Conservation (phyloP, 2,113 vertebrate species). For the Rhineura floridana region DNA sequence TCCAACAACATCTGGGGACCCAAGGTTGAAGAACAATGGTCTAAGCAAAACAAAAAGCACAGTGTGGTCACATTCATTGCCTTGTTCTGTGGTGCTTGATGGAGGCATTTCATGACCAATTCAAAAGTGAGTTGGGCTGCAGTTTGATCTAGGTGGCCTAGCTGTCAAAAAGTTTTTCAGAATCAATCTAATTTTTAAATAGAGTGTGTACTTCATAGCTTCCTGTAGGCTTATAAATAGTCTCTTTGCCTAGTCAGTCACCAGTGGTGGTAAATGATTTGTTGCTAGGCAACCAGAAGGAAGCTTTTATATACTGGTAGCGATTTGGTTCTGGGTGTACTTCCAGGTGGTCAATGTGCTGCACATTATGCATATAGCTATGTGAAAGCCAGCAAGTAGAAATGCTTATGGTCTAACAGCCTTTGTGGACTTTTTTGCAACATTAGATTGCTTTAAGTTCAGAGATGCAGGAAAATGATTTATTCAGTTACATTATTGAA, state of each 20-base stretch:
- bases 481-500: not conserved
- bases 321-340: not conserved
- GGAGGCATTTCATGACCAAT: not conserved
- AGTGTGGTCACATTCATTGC: not conserved
- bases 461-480: not conserved
- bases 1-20: too few relatives aligned
- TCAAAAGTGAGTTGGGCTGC: not conserved
- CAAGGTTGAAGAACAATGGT: too few relatives aligned
- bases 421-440: not conserved
- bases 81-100: not conserved
- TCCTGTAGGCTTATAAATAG: not conserved
- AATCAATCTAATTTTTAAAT: not conserved
- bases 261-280: not conserved
- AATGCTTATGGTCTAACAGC: not conserved
- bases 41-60: not conserved
- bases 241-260: not conserved
- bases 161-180: not conserved
- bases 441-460: not conserved
- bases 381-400: not conserved
- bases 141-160: not conserved
- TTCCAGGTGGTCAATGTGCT: not conserved
- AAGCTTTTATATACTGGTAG: not conserved
- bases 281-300: not conserved
- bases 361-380: not conserved
- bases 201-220: not conserved